Evolutionary conservation across 2,797 vertebrate genomes (phyloP).

Genomic region (Silurus aristotelis): DNA sequence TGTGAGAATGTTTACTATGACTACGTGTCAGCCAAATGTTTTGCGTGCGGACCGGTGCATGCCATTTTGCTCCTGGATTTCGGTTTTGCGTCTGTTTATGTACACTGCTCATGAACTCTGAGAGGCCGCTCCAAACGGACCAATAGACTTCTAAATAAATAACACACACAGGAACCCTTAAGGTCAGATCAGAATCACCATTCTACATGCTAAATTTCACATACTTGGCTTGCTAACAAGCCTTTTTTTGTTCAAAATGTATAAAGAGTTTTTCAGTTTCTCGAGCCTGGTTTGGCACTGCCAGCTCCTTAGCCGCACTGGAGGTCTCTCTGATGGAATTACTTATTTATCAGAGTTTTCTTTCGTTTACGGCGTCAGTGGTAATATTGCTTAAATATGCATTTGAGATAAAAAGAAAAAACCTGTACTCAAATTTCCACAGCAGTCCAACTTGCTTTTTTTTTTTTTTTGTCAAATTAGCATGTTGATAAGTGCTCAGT

Average conservation of each 20-base stretch:
- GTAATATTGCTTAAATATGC: constrained; percentile 26
- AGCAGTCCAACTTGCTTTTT: background rate
- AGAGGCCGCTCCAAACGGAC: constrained; percentile 17
- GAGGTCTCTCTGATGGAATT: constrained; percentile 33
- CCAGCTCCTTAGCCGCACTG: constrained; percentile 14
- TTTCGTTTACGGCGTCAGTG: constrained; percentile 42
- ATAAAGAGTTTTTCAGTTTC: constrained; percentile 35
- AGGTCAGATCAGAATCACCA: constrained; percentile 26
- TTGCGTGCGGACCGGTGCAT: constrained; percentile 20
- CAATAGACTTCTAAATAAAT: constrained; percentile 39
- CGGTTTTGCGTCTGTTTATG: constrained; percentile 30
- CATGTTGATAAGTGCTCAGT: constrained; percentile 44
- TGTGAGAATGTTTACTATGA: constrained; percentile 36
- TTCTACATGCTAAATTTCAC: constrained; percentile 34
- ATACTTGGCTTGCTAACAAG: constrained; percentile 34
- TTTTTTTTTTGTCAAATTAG: constrained; percentile 25
- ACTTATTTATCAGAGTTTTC: constrained; percentile 37
- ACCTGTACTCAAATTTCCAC: constrained; percentile 3
- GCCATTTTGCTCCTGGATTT: constrained; percentile 13
- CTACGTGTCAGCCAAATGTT: constrained; percentile 22
- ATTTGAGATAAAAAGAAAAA: constrained; percentile 13
- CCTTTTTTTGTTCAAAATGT: constrained; percentile 31
- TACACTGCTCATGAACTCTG: constrained; percentile 26
- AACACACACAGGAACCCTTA: constrained; percentile 34
- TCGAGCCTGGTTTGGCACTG: constrained; percentile 37